Evolutionary conservation across 2,888 invertebrate species (phyloP).

Genomic region (Trichogramma evanescens): DNA sequence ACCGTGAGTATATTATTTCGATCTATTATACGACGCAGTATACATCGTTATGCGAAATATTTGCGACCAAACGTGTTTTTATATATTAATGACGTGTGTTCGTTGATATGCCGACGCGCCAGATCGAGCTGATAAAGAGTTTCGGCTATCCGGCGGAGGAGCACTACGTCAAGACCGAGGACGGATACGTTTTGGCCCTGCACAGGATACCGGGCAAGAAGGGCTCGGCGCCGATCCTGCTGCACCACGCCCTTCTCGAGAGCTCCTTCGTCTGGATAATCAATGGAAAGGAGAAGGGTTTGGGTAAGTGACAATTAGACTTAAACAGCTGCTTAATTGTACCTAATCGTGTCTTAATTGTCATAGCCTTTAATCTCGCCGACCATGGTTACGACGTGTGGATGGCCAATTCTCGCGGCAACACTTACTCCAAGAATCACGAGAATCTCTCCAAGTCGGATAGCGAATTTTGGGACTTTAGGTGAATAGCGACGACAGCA

Average conservation of each 20-base stretch:
- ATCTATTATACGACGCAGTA: not conserved
- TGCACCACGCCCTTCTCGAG: slow-evolving; percentile 76
- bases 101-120: not conserved
- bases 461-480: slow-evolving; percentile 37
- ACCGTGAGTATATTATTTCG: slow-evolving; percentile 16
- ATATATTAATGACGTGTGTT: not conserved
- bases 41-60: not conserved
- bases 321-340: not conserved
- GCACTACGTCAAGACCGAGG: slow-evolving; percentile 66
- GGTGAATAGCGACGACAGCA: slow-evolving; percentile 24
- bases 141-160: slow-evolving; percentile 66
- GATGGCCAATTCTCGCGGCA: slow-evolving; percentile 80
- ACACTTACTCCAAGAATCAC: slow-evolving; percentile 45
- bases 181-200: slow-evolving; percentile 75
- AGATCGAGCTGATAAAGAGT: slow-evolving; percentile 52
- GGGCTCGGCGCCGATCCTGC: slow-evolving; percentile 53
- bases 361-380: slow-evolving; percentile 58
- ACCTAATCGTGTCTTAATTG: not conserved
- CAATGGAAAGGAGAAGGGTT: slow-evolving; percentile 57
- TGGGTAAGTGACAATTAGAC: slow-evolving; percentile 45
- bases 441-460: slow-evolving; percentile 23
- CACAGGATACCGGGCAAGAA: slow-evolving; percentile 70
- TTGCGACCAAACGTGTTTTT: not conserved
- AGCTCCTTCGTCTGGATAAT: slow-evolving; percentile 75
- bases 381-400: slow-evolving; percentile 71